Evolutionary conservation across 2,113 vertebrate genomes (phyloP), one percentile per base, ranked within the genome.

Genomic region (Isichthys henryi): DNA sequence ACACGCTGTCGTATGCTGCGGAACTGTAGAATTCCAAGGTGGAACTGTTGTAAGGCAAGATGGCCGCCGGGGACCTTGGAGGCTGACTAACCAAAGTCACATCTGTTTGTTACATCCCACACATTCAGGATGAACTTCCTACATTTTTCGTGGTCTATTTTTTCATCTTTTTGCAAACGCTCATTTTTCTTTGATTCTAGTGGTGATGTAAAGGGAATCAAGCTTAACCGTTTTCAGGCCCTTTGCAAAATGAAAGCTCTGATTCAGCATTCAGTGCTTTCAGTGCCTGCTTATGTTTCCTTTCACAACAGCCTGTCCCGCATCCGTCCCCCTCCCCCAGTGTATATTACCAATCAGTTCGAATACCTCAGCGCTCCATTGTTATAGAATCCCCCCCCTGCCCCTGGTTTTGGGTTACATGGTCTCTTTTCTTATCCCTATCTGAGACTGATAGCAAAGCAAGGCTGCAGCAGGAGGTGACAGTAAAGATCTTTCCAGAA

Each of bases 121-220:
- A 56, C 39, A 17, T 35, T 39, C 48, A 56, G 74, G 52, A 89
- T 83, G 27, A 80, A 80, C 88, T 52, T 80, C 66, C 88, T 27
- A 35, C 48, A 23, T 88, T 39, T 50, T 80, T 80, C n/a, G n/a
- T 62, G 62, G 48, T 83, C 77, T 89, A 83, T 89, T 89, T 89
- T 89, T 31, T 35, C 48, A 7, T 39, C 88, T 31, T 45, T 58
- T 83, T 15, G 8, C 48, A 50, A 50, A 50, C 5, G n/a, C 21
- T 35, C 43, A 23, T 89, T 45, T 74, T 83, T 91, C 62, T 89
- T 19, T 58, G 50, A 58, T 31, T 43, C n/a, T 84, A 15, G 52
- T 66, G 15, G 17, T 21, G 80, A 35, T 39, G 9, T 46, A 23
- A 21, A 23, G 45, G 23, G 39, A 84, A 43, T 23, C 17, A 1